Evolutionary conservation across 2,113 vertebrate genomes (phyloP).

Genomic region (Corythoichthys haematopterus): DNA sequence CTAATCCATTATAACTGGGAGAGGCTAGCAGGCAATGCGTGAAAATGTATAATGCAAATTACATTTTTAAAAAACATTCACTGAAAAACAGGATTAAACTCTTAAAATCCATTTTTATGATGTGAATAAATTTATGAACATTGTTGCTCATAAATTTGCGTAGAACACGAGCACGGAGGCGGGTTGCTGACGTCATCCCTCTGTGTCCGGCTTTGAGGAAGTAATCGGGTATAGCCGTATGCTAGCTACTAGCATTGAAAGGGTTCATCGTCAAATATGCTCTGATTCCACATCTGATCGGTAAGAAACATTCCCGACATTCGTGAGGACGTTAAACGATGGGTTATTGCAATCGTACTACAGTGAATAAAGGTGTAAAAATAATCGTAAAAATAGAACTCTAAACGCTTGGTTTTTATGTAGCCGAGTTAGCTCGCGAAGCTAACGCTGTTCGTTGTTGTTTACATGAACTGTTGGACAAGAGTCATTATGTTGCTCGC

Average conservation of each 20-base stretch:
- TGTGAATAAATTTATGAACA: too few relatives aligned
- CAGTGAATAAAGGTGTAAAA: not conserved
- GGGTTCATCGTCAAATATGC: conserved; percentile 54
- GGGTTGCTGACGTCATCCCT: conserved; percentile 38
- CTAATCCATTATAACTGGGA: too few relatives aligned
- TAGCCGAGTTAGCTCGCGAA: not conserved
- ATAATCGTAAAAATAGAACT: not conserved
- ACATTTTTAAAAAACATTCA: too few relatives aligned
- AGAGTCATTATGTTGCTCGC: not conserved
- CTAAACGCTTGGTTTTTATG: not conserved
- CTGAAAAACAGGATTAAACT: too few relatives aligned
- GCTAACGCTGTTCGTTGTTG: not conserved
- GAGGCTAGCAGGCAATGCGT: too few relatives aligned
- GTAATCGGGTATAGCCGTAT: conserved; percentile 30
- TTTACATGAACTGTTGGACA: not conserved
- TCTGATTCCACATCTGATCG: conserved; percentile 50
- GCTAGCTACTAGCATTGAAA: conserved; percentile 18
- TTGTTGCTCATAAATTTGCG: not conserved
- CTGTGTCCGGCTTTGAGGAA: conserved; percentile 43
- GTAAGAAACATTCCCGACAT: conserved; percentile 40
- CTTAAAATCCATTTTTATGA: not conserved
- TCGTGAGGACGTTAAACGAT: not conserved
- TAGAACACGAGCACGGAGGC: not conserved
- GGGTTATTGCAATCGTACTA: not conserved
- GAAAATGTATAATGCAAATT: too few relatives aligned